Evolutionary conservation across 2,888 invertebrate species (phyloP).

Genomic region (Molorchus minor): DNA sequence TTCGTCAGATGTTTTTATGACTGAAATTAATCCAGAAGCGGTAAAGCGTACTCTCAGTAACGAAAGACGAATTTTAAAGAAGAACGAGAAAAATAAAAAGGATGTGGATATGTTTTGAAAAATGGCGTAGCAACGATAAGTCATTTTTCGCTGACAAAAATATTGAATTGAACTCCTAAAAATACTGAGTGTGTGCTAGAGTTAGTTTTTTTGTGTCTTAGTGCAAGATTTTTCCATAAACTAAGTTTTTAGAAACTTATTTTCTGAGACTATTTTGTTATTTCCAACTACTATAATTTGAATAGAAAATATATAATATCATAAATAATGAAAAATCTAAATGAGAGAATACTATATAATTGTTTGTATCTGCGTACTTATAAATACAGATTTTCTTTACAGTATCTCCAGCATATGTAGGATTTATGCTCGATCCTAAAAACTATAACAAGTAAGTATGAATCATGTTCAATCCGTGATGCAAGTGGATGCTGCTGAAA

Average conservation of each 20-base stretch:
- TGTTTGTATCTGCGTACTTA: constrained; percentile 47
- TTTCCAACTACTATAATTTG: constrained; percentile 45
- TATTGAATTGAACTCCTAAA: constrained; percentile 64
- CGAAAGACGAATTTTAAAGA: constrained; percentile 66
- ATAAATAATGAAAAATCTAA: constrained; percentile 34
- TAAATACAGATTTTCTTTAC: constrained; percentile 42
- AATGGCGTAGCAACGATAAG: constrained; percentile 78
- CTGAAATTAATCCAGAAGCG: constrained; percentile 64
- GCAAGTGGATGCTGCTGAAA: constrained; percentile 35
- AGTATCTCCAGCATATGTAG: constrained; percentile 3
- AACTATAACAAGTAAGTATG: constrained; percentile 11
- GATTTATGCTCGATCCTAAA: constrained; percentile 16
- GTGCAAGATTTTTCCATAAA: constrained; percentile 35
- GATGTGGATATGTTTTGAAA: constrained; percentile 71
- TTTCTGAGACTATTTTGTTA: constrained; percentile 31
- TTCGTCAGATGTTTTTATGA: constrained; percentile 69
- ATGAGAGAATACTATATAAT: constrained; percentile 36
- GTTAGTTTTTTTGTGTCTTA: constrained; percentile 40
- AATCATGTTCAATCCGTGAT: constrained; percentile 34
- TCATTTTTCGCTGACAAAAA: constrained; percentile 72
- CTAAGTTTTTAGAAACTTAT: constrained; percentile 27
- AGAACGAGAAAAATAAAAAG: constrained; percentile 65
- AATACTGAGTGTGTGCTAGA: constrained; percentile 26
- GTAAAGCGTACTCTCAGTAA: constrained; percentile 70
- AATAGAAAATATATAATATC: constrained; percentile 47